These are phyloP conservation scores for Galaxias olidus DNA, from an alignment of 2,797 vertebrate genomes.

Conservation along the genomic window DNA sequence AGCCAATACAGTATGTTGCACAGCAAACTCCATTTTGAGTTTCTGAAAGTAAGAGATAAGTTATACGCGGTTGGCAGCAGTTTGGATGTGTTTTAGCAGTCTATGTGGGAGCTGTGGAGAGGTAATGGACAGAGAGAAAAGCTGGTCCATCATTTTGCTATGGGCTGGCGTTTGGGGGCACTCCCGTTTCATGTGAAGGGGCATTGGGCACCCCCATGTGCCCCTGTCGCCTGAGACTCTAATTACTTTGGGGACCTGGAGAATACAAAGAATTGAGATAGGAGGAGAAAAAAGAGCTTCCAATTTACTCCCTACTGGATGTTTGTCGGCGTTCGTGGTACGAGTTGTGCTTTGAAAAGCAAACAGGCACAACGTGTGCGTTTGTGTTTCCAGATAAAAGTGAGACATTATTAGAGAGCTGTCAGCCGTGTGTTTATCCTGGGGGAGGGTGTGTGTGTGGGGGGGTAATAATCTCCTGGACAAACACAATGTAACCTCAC, in stretches of 20 bases:
- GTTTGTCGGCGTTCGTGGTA: conserved; percentile 75
- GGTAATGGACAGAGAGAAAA: conserved; percentile 61
- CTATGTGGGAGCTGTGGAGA: conserved; percentile 58
- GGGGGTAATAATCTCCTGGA: conserved; percentile 75
- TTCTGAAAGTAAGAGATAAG: conserved; percentile 19
- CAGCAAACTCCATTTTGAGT: too few species aligned
- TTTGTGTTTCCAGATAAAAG: conserved; percentile 78
- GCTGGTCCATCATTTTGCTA: conserved; percentile 63
- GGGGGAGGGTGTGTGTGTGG: conserved; percentile 24
- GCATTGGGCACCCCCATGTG: conserved; percentile 68
- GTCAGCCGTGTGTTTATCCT: conserved; percentile 67
- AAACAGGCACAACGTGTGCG: conserved; percentile 71
- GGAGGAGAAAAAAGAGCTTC: conserved; percentile 62
- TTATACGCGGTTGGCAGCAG: conserved; percentile 28
- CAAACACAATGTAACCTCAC: conserved; percentile 70
- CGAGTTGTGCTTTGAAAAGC: conserved; percentile 64
- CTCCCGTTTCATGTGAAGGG: conserved; percentile 69
- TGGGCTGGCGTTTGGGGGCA: conserved; percentile 57
- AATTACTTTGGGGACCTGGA: conserved; percentile 85
- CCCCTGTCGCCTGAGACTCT: conserved; percentile 74
- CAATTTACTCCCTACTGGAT: conserved; percentile 81
- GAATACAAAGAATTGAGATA: conserved; percentile 82
- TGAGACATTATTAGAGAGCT: conserved; percentile 75
- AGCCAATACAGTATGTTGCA: too few species aligned
- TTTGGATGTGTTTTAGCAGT: conserved; percentile 20